Conservation (phyloP, 1,140 invertebrate species). For the Drosophila quadrilineata region DNA sequence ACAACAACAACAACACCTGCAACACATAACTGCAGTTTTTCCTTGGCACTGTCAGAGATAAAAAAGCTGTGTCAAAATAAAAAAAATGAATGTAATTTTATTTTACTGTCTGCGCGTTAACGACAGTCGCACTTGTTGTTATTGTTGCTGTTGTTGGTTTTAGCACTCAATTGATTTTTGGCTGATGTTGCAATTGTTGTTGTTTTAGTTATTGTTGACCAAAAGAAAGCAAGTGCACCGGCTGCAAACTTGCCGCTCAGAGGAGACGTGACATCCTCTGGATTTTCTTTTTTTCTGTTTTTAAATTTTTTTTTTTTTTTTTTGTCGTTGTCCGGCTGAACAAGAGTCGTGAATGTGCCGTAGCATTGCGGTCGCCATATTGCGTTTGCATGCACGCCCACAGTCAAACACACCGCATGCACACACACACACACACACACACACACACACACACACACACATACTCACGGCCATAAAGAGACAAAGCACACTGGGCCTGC, state of each 20-base stretch:
- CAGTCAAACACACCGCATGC: slow-evolving; percentile 64
- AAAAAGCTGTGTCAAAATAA: no score
- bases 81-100: slow-evolving; percentile 18
- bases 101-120: slow-evolving; percentile 31
- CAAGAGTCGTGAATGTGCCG: slow-evolving; percentile 32
- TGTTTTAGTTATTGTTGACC: slow-evolving; percentile 32
- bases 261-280: no score
- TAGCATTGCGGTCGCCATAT: slow-evolving; percentile 80
- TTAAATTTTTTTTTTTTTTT: slow-evolving; percentile 14
- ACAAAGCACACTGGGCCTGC: slow-evolving; percentile 2
- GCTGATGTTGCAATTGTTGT: slow-evolving; percentile 39
- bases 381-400: slow-evolving; percentile 79
- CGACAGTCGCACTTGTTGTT: slow-evolving; percentile 36
- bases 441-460: slow-evolving; percentile 5
- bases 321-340: slow-evolving; percentile 31
- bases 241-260: no score
- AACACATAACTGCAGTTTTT: neutral
- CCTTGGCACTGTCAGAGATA: neutral
- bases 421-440: slow-evolving; percentile 22
- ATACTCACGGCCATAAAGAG: slow-evolving; percentile 3
- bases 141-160: slow-evolving; percentile 57
- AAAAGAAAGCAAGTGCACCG: no score
- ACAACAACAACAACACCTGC: no score
- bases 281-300: slow-evolving; percentile 27
- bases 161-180: slow-evolving; percentile 73